Conservation (phyloP, 2,888 invertebrate species). For the Synanthedon vespiformis region DNA sequence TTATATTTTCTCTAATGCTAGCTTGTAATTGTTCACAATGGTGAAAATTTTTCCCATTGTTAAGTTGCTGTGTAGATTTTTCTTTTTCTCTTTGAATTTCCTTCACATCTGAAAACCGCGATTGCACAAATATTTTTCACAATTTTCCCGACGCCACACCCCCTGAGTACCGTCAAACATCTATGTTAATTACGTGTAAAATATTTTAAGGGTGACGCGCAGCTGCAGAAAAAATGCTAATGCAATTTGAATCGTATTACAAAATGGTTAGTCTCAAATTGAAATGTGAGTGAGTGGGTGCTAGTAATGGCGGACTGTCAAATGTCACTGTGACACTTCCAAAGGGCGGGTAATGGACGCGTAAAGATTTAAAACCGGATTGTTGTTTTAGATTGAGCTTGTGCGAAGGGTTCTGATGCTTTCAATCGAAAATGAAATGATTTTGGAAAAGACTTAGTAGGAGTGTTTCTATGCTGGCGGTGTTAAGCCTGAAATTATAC, state of each 20-base stretch:
- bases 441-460: slow-evolving; percentile 6
- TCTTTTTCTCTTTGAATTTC: no score
- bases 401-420: slow-evolving; percentile 7
- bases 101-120: no score
- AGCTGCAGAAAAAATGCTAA: slow-evolving; percentile 3
- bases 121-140: slow-evolving; percentile 34
- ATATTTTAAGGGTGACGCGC: slow-evolving; percentile 24
- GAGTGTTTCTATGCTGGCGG: slow-evolving; percentile 1
- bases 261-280: not conserved
- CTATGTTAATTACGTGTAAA: slow-evolving; percentile 54
- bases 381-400: slow-evolving; percentile 36
- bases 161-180: slow-evolving; percentile 18
- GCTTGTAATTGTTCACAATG: no score
- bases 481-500: no score
- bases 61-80: no score
- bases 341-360: slow-evolving; percentile 39
- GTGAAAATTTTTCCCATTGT: no score
- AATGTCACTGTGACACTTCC: slow-evolving; percentile 56
- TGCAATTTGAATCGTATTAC: slow-evolving; percentile 5
- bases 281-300: not conserved
- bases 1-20: no score
- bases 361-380: slow-evolving; percentile 46
- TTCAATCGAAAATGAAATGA: slow-evolving; percentile 5
- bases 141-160: slow-evolving; percentile 55
- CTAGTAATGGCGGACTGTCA: slow-evolving; percentile 20